Percentiles rank a stretch among this genome's conserved stretches.
These are phyloP conservation scores for Austrolebias charrua DNA, from an alignment of 2,797 vertebrate species.

Conservation along the genomic window DNA sequence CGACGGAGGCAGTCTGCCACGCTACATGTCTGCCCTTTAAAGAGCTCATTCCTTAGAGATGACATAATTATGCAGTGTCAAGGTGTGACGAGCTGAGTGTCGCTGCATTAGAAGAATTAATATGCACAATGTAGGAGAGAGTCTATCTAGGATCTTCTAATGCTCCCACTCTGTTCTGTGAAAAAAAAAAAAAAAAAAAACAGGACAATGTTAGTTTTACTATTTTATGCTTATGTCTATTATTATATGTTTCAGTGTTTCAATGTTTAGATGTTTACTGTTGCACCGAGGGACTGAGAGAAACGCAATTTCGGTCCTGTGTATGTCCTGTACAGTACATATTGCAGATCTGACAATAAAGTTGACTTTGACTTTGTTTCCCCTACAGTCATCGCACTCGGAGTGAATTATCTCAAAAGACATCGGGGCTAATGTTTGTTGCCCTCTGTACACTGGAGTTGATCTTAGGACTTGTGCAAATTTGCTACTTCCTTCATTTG, in stretches of 20 bases:
- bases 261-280: no score
- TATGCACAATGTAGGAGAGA: constrained; percentile 65
- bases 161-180: constrained; percentile 54
- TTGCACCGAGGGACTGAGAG: no score
- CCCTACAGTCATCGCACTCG: constrained; percentile 39
- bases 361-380: no score
- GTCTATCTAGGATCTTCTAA: constrained; percentile 59
- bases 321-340: no score
- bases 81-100: constrained; percentile 64
- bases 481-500: constrained; percentile 44
- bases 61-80: constrained; percentile 75
- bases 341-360: no score
- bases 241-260: no score
- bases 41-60: constrained; percentile 55
- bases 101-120: constrained; percentile 69
- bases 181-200: no score
- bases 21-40: constrained; percentile 50
- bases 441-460: constrained; percentile 27
- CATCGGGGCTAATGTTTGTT: constrained; percentile 55
- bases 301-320: no score
- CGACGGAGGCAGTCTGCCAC: constrained; percentile 20
- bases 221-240: no score
- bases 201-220: no score
- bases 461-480: constrained; percentile 44
- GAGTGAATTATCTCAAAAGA: constrained; percentile 47